Percentiles rank a stretch among this genome's conserved stretches.
Conservation (phyloP, 2,113 vertebrate species). For the Barbus barbus region DNA sequence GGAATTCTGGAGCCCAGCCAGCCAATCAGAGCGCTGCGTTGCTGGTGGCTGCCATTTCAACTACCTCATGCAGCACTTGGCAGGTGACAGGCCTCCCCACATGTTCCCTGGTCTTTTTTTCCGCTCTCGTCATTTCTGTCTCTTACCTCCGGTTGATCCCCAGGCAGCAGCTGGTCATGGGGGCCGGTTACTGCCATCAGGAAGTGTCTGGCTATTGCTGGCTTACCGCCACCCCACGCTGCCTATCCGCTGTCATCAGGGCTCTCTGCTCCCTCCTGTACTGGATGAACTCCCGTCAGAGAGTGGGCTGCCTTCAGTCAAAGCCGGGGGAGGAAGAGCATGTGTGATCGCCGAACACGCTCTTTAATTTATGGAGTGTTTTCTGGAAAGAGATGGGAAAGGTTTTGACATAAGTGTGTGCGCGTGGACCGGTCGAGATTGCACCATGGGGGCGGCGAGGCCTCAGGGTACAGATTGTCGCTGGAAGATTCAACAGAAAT, state of each 20-base stretch:
- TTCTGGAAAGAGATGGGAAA: slow-evolving; percentile 40
- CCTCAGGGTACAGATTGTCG: slow-evolving; percentile 29
- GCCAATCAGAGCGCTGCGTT: slow-evolving; percentile 41
- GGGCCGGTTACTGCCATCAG: slow-evolving; percentile 29
- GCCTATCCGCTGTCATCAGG: slow-evolving; percentile 28
- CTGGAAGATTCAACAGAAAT: slow-evolving; percentile 30
- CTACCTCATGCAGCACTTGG: slow-evolving; percentile 47
- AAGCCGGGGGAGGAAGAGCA: slow-evolving; percentile 40
- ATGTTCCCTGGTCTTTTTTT: slow-evolving; percentile 41
- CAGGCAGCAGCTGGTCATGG: slow-evolving; percentile 52
- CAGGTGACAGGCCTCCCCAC: slow-evolving; percentile 56
- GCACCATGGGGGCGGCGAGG: background rate
- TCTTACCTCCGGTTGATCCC: slow-evolving; percentile 43
- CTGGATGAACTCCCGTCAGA: slow-evolving; percentile 16
- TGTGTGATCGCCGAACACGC: slow-evolving; percentile 44
- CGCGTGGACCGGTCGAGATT: slow-evolving; percentile 11
- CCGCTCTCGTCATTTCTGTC: slow-evolving; percentile 5
- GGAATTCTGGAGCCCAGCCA: slow-evolving; percentile 38
- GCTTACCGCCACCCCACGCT: background rate
- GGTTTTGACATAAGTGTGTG: slow-evolving; percentile 37
- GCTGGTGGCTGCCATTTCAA: slow-evolving; percentile 38
- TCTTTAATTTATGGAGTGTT: slow-evolving; percentile 51
- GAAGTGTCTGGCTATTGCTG: slow-evolving; percentile 46
- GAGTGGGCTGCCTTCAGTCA: slow-evolving; percentile 45
- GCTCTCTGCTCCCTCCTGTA: background rate